phyloP scores from a whole-genome alignment of 2,888 invertebrate genomes.

The Stegana nigrithorax region DNA sequence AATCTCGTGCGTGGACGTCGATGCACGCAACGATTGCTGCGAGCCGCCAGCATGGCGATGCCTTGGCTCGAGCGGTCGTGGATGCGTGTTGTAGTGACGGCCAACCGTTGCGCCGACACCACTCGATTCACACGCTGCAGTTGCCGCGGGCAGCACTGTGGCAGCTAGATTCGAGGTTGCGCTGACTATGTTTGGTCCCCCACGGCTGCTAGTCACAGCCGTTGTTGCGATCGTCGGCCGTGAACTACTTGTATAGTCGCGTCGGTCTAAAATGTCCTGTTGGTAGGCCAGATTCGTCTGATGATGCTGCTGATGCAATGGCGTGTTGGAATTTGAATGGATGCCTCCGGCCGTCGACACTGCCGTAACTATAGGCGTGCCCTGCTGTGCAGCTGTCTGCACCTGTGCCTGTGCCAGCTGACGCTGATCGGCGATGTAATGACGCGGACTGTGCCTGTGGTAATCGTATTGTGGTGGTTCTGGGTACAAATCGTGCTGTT shows the following conservation, averaged over 20 bases:
- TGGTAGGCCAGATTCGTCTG: slow-evolving; percentile 63
- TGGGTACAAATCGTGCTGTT: slow-evolving; percentile 60
- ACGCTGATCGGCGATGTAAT: slow-evolving; percentile 64
- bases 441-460: slow-evolving; percentile 66
- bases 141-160: slow-evolving; percentile 8
- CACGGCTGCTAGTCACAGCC: slow-evolving; percentile 43
- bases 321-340: slow-evolving; percentile 53
- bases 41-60: slow-evolving; percentile 62
- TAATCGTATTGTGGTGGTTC: slow-evolving; percentile 62
- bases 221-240: slow-evolving; percentile 57
- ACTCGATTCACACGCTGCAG: background rate
- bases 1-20: slow-evolving; percentile 67
- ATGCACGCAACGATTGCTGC: slow-evolving; percentile 63
- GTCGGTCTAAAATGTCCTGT: slow-evolving; percentile 68
- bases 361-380: slow-evolving; percentile 45
- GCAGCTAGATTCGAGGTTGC: slow-evolving; percentile 21
- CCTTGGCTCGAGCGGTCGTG: slow-evolving; percentile 55
- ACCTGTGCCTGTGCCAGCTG: slow-evolving; percentile 46
- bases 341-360: slow-evolving; percentile 13
- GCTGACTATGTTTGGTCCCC: slow-evolving; percentile 39
- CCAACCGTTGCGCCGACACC: slow-evolving; percentile 23
- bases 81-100: slow-evolving; percentile 62
- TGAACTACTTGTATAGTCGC: slow-evolving; percentile 64
- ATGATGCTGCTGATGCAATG: slow-evolving; percentile 52
- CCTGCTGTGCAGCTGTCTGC: too few species aligned